Evolutionary conservation across 1,140 invertebrate species (phyloP).

Genomic region (Ylistrum balloti): DNA sequence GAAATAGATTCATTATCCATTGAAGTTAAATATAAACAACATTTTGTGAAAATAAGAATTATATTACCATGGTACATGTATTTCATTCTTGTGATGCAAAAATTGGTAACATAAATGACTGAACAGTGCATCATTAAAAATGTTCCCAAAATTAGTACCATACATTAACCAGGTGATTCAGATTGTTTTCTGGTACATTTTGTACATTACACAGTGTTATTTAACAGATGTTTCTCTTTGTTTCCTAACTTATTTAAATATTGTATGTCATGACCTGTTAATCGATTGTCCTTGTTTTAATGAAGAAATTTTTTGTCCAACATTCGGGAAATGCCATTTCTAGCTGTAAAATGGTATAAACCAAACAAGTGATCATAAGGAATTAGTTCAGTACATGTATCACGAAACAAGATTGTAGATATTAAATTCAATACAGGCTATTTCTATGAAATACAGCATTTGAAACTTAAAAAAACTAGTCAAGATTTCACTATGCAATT

Average conservation of each 20-base stretch:
- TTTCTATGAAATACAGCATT: too few relatives aligned
- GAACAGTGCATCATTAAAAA: not conserved
- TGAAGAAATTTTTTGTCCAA: not conserved
- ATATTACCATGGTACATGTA: not conserved
- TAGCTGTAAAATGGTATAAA: too few relatives aligned
- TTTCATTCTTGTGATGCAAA: not conserved
- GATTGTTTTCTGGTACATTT: not conserved
- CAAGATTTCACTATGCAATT: too few relatives aligned
- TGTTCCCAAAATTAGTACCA: not conserved
- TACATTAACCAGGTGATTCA: not conserved
- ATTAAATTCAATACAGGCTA: too few relatives aligned
- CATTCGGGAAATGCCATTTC: too few relatives aligned
- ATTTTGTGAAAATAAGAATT: not conserved
- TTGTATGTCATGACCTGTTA: not conserved
- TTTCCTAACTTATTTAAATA: not conserved
- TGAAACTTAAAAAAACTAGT: too few relatives aligned
- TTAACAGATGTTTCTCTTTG: not conserved
- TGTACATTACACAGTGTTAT: not conserved
- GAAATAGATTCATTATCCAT: not conserved
- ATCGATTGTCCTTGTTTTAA: not conserved
- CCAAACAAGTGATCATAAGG: too few relatives aligned
- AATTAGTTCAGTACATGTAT: too few relatives aligned
- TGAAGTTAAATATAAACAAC: not conserved
- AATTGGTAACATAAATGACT: too few relatives aligned
- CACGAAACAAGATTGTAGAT: too few relatives aligned